These are phyloP conservation scores for Ambastaia sidthimunki DNA, from an alignment of 2,797 vertebrate species.

Conservation along the genomic window DNA sequence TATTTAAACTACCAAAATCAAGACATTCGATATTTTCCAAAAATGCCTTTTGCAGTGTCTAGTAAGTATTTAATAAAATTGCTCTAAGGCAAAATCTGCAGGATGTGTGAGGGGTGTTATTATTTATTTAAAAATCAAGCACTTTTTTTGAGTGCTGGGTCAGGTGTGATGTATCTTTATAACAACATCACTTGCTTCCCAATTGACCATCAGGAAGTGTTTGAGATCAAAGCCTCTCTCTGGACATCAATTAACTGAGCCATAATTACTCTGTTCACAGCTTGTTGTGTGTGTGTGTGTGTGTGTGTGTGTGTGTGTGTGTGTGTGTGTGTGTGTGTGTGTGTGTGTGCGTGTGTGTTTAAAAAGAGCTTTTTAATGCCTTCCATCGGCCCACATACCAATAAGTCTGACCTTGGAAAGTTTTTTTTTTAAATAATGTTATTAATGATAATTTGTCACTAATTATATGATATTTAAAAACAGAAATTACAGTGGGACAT, in stretches of 20 bases:
- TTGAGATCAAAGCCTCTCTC: constrained; percentile 52
- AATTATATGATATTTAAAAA: constrained; percentile 72
- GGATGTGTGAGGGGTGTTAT: background rate
- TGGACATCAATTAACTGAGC: constrained; percentile 47
- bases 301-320: background rate
- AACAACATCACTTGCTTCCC: constrained; percentile 42
- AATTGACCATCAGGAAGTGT: constrained; percentile 47
- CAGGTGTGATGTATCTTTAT: constrained; percentile 5
- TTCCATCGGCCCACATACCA: constrained; percentile 23
- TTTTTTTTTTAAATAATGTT: constrained; percentile 66
- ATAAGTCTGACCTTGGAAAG: constrained; percentile 70
- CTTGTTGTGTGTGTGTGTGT: background rate
- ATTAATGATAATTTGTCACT: constrained; percentile 73
- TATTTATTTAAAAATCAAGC: constrained; percentile 3
- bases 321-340: too few relatives aligned
- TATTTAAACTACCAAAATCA: constrained; percentile 26
- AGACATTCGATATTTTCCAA: constrained; percentile 5
- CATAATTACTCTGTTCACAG: constrained; percentile 46
- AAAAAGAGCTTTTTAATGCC: constrained; percentile 32
- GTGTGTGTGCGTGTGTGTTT: background rate
- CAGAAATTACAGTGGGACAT: constrained; percentile 66
- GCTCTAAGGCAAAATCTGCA: background rate
- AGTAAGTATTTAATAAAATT: constrained; percentile 15
- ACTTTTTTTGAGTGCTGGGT: constrained; percentile 4
- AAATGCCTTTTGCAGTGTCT: constrained; percentile 22